A percentile compares a stretch with the other conserved stretches of the same genome.
Conservation (phyloP, 2,113 vertebrate genomes). For the Otolemur garnettii region DNA sequence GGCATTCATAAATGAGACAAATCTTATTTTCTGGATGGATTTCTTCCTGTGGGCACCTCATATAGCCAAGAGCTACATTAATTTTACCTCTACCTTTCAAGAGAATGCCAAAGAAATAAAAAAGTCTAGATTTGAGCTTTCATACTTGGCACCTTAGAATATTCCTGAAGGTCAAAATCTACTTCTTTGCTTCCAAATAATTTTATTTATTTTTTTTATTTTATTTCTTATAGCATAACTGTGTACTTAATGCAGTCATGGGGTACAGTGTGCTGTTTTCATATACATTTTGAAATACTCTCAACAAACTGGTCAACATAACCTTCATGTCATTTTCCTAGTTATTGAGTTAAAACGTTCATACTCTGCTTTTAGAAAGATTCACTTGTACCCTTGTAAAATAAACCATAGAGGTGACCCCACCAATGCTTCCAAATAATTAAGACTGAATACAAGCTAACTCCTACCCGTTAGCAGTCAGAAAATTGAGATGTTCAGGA, state of each 20-base stretch:
- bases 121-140: neutral
- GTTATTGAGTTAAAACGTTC: too few relatives aligned
- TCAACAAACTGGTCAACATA: too few relatives aligned
- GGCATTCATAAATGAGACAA: constrained; percentile 19
- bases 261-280: too few relatives aligned
- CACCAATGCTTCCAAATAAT: neutral
- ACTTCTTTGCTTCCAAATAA: neutral
- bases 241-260: too few relatives aligned
- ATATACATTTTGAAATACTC: too few relatives aligned
- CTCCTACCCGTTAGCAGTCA: neutral
- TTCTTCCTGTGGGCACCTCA: constrained; percentile 41
- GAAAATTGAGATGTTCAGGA: neutral
- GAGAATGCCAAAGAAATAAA: neutral
- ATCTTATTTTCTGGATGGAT: constrained; percentile 42
- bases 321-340: too few relatives aligned
- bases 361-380: too few relatives aligned
- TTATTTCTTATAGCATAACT: too few relatives aligned
- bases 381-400: too few relatives aligned
- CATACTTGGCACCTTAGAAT: neutral
- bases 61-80: neutral
- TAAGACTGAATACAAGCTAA: neutral
- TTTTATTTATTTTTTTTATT: too few relatives aligned
- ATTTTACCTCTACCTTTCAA: neutral
- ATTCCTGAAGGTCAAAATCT: constrained; percentile 35
- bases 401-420: too few relatives aligned